phyloP scores from a whole-genome alignment of 2,797 vertebrate species.

The Intellagama lesueurii region DNA sequence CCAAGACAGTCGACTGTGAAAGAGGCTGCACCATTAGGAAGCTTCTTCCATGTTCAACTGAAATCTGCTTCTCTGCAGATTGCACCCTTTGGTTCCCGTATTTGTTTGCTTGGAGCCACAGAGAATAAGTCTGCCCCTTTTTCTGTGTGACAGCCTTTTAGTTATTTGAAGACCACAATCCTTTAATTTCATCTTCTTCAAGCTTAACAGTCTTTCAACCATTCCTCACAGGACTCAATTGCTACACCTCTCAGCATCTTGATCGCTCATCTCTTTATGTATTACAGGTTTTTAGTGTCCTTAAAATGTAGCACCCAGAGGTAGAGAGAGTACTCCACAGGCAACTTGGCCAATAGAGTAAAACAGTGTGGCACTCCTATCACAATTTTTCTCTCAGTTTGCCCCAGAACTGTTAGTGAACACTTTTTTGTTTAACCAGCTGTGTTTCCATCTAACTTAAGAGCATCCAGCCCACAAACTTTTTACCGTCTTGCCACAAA shows the following conservation, averaged over 20 bases:
- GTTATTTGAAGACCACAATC: background rate
- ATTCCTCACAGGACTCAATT: background rate
- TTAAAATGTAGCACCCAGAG: background rate
- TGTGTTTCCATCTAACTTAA: background rate
- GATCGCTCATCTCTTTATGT: background rate
- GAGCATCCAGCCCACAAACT: background rate
- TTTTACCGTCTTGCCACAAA: background rate
- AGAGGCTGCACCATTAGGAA: too few species aligned
- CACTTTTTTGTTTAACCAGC: background rate
- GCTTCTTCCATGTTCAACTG: too few species aligned
- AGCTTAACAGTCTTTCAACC: background rate
- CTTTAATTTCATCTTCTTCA: background rate
- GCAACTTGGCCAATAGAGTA: background rate
- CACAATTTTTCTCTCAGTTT: background rate
- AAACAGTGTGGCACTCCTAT: background rate
- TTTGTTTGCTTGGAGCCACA: too few species aligned
- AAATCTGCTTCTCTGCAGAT: background rate
- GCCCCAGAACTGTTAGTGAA: too few species aligned
- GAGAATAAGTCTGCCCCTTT: background rate
- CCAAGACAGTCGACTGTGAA: too few species aligned
- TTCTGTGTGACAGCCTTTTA: background rate
- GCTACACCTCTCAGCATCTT: background rate
- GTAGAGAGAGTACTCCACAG: background rate
- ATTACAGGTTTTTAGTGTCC: background rate
- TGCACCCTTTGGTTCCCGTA: background rate